Evolutionary conservation across 2,113 vertebrate genomes (phyloP).

Genomic region (Periophthalmus modestus): DNA sequence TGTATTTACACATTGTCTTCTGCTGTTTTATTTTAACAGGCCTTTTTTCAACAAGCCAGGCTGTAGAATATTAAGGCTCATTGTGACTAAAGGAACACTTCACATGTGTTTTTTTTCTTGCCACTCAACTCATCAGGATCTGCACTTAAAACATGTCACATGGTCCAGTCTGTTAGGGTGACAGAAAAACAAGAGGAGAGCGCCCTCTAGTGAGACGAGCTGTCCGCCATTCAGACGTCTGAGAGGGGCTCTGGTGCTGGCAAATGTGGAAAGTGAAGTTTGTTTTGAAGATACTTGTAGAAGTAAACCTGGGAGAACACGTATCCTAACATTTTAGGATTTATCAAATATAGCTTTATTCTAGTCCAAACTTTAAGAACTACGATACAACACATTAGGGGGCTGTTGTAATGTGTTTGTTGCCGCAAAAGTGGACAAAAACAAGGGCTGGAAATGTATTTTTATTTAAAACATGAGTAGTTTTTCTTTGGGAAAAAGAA

Average conservation of each 20-base stretch:
- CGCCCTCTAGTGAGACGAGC: slow-evolving; percentile 34
- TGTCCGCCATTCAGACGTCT: slow-evolving; percentile 25
- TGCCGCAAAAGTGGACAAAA: slow-evolving; percentile 5
- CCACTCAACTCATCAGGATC: slow-evolving; percentile 50
- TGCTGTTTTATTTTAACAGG: slow-evolving; percentile 69
- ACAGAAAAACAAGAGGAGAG: slow-evolving; percentile 2
- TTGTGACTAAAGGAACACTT: slow-evolving; percentile 27
- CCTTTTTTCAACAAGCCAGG: slow-evolving; percentile 94
- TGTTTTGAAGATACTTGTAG: slow-evolving; percentile 3
- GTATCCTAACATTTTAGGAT: slow-evolving; percentile 26
- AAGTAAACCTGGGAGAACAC: slow-evolving; percentile 19
- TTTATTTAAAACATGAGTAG: slow-evolving; percentile 35
- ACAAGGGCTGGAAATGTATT: slow-evolving; percentile 43
- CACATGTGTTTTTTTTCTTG: slow-evolving; percentile 20
- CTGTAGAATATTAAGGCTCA: slow-evolving; percentile 76
- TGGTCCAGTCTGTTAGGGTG: slow-evolving; percentile 39
- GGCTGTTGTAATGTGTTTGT: slow-evolving; percentile 4
- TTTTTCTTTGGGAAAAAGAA: slow-evolving; percentile 10
- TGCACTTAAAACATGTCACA: slow-evolving; percentile 69
- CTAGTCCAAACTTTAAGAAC: slow-evolving; percentile 17
- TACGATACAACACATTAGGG: slow-evolving; percentile 17
- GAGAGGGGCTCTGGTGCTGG: background rate
- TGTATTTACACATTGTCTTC: background rate
- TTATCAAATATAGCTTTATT: slow-evolving; percentile 17
- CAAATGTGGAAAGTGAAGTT: background rate